Conservation (phyloP, 2,888 invertebrate species). For the Yponomeuta plumbellus region DNA sequence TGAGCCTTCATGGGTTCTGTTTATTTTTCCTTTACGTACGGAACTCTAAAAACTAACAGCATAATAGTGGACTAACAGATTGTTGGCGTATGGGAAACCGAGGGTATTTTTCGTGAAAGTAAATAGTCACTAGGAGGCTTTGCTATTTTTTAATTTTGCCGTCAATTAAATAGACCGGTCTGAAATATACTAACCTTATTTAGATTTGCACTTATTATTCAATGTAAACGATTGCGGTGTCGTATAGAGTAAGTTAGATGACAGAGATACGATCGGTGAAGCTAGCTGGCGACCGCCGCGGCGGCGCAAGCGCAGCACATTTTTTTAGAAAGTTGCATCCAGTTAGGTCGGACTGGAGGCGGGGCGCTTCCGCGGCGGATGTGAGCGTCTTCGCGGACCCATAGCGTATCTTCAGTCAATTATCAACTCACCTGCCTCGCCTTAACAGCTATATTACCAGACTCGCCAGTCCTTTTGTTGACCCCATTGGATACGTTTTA, state of each 20-base stretch:
- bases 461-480: constrained; percentile 15
- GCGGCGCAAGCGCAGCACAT: constrained; percentile 46
- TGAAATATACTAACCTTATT: not conserved
- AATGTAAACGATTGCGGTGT: not conserved
- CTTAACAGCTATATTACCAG: constrained; percentile 12
- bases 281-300: not conserved
- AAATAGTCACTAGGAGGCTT: not conserved
- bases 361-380: constrained; percentile 66
- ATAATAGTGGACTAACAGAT: too few relatives aligned
- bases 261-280: not conserved
- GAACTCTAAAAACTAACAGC: too few relatives aligned
- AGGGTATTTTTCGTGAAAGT: too few relatives aligned
- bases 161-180: not conserved
- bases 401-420: constrained; percentile 34
- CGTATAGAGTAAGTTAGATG: not conserved
- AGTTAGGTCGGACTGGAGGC: constrained; percentile 45
- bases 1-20: too few relatives aligned
- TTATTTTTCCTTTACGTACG: too few relatives aligned
- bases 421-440: constrained; percentile 4
- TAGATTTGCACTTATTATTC: not conserved
- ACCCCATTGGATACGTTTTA: constrained; percentile 19
- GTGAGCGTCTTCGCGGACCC: constrained; percentile 44
- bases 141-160: not conserved
- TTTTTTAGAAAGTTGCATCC: constrained; percentile 75
- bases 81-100: too few relatives aligned